Evolutionary conservation across 1,140 invertebrate genomes (phyloP), one percentile per base, ranked within the genome.

Genomic region (Nylanderia fulva): DNA sequence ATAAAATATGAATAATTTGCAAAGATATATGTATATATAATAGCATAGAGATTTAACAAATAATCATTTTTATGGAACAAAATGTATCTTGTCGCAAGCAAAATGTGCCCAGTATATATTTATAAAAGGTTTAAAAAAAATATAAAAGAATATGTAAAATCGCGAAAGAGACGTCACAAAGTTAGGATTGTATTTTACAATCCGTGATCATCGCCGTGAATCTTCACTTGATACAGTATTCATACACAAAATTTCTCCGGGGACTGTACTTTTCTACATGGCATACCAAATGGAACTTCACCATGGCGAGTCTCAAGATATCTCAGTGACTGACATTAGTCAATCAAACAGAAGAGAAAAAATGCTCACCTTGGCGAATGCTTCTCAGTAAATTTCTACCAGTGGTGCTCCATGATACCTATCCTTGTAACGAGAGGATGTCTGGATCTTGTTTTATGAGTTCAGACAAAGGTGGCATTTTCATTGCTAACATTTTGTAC

Each of bases 261-360:
- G 29, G 92, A 93, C 92, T 92, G 93, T 94, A 93, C 92, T 93
- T 93, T 93, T 94, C 93, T 94, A 94, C 93, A 92, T 93, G 87
- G 93, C 92, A 94, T 94, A 94, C 93, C 93, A 94, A 94, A 93
- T 93, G 93, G 91, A 89, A 90, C 92, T 89, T 87, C 90, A 90
- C 89, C 86, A 69, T 92, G 90, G 88, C 89, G 88, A 93, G 91
- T 88, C 90, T 85, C 88, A 61, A 77, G 90, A 90, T 90, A 79
- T 82, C 66, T 90, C 84, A 85, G 87, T 93, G 93, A 93, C 91
- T 94, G 93, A 94, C 93, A 92, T 93, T 94, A 94, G 93, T 94
- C 93, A 94, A 94, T 94, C 93, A 93, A 94, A 93, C 90, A 86
- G 85, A 85, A 89, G 90, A 89, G 90, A 94, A 93, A 94, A 93